Evolutionary conservation across 2,797 vertebrate genomes (phyloP), one percentile per base, ranked within the genome.

Genomic region (Myripristis jacobus): DNA sequence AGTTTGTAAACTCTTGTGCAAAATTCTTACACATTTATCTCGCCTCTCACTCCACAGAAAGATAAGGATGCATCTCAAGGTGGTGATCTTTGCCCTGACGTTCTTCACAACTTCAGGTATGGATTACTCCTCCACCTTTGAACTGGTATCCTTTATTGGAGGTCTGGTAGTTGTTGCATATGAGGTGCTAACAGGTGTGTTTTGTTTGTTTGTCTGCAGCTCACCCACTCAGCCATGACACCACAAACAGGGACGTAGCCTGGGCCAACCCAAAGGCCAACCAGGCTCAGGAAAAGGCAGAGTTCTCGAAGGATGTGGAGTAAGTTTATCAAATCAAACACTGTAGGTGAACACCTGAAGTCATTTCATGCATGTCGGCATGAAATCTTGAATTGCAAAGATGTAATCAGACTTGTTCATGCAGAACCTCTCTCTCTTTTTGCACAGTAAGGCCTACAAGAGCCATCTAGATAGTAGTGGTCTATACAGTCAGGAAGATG

Each of bases 361-460:
- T 34, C 44, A 13, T 12, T 38, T 3, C 2, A 27, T 18, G 60
- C 6, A 62, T 25, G 19, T 69, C 24, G 21, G 29, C 2, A 29
- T 18, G 6, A 36, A 51, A 54, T 1, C 65, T 61, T 41, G 38
- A 41, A 41, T 15, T 41, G 38, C 38, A 16, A 3, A 16, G 38
- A 41, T 15, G 15, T 53, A 27, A 29, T 27, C 51, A 31, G 3
- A 16, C 51, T 53, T 16, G 51, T 13, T 24, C 25, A 22, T 31
- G 16, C 27, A 29, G 1, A n/a, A 12, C 15, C 25, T 67, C 15
- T 75, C 7, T 67, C 21, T 78, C 34, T 70, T 70, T 75, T 70
- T 75, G 9, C 36, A 62, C 80, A 94, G 93, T 50, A 82, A 65
- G 15, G 69, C 87, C 71, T 94, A 93, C 87, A 95, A 95, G 77